Conservation (phyloP, 2,113 vertebrate species). For the Mormyrus lacerda region DNA sequence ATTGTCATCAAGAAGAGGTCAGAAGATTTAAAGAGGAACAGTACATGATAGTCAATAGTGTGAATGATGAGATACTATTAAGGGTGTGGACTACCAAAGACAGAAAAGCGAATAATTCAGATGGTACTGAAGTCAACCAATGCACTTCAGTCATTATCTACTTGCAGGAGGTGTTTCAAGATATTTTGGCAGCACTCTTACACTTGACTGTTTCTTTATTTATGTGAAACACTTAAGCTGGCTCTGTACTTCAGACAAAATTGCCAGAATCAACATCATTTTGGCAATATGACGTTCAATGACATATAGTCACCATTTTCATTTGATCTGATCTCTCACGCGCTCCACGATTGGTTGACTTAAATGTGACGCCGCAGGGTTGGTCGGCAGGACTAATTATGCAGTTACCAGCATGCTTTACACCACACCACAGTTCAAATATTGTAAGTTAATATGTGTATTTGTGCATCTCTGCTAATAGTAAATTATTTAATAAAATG, state of each 20-base stretch:
- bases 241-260: too few relatives aligned
- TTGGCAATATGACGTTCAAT: not conserved
- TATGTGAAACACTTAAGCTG: not conserved
- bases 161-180: not conserved
- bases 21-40: not conserved
- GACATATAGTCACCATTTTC: not conserved
- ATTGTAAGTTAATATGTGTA: not conserved
- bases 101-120: not conserved
- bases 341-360: not conserved
- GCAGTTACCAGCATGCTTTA: not conserved
- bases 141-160: not conserved
- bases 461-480: not conserved
- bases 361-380: not conserved
- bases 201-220: not conserved
- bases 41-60: not conserved
- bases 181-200: not conserved
- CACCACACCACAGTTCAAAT: not conserved
- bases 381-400: not conserved
- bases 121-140: not conserved
- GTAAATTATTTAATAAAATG: not conserved
- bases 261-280: not conserved
- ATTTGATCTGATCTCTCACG: not conserved
- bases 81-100: not conserved
- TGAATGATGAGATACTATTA: not conserved
- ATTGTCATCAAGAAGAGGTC: conserved; percentile 32